Evolutionary conservation across 2,797 vertebrate genomes (phyloP).

Genomic region (Remorina albescens): DNA sequence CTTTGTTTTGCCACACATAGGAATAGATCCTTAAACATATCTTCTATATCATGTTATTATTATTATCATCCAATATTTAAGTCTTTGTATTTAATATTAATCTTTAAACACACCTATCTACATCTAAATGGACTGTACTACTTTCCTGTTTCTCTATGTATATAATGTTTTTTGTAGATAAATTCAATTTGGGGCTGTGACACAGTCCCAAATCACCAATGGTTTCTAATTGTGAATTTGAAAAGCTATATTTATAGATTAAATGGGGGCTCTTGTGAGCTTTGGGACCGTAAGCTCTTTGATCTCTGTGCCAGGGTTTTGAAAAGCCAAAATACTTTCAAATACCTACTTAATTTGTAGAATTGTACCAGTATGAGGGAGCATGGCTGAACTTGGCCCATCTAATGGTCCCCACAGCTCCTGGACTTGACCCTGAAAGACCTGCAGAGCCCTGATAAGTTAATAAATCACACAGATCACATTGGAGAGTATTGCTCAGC

Average conservation of each 20-base stretch:
- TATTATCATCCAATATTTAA: background rate
- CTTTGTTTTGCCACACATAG: background rate
- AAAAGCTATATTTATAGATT: conserved; percentile 46
- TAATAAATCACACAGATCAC: conserved; percentile 15
- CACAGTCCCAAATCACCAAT: conserved; percentile 28
- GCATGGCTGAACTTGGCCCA: conserved; percentile 5
- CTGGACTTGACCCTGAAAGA: conserved; percentile 20
- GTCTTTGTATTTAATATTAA: background rate
- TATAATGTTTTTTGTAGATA: background rate
- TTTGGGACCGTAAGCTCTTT: conserved; percentile 53
- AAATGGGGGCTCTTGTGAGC: conserved; percentile 48
- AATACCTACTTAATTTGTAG: conserved; percentile 36
- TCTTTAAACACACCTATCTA: background rate
- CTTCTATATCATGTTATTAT: no score
- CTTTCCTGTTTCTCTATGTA: background rate
- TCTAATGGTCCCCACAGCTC: conserved; percentile 9
- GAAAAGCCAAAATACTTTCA: conserved; percentile 41
- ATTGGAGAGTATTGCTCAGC: conserved; percentile 3
- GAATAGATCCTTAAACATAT: background rate
- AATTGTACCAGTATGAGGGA: conserved; percentile 21
- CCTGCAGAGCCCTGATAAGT: conserved; percentile 32
- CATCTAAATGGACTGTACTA: background rate
- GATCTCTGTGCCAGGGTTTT: conserved; percentile 48
- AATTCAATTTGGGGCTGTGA: conserved; percentile 5
- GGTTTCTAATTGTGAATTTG: conserved; percentile 34